Evolutionary conservation across 2,797 vertebrate genomes (phyloP).

Genomic region (Fratercula arctica): DNA sequence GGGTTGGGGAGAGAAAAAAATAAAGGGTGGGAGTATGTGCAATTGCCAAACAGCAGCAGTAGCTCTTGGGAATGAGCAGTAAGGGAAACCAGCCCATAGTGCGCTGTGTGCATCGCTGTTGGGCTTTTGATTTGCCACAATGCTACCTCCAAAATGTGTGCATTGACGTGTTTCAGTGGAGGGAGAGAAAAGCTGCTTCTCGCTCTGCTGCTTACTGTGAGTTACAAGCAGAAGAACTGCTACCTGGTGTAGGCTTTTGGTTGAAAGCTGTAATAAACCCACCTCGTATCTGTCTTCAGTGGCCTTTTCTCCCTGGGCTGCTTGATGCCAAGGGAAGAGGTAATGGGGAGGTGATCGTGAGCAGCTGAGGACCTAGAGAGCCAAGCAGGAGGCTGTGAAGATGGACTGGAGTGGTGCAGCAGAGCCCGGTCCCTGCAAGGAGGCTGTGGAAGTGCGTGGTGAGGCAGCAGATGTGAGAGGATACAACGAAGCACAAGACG

Average conservation of each 20-base stretch:
- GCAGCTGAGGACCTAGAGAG: not conserved
- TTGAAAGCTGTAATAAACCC: not conserved
- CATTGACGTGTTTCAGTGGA: not conserved
- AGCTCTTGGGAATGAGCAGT: not conserved
- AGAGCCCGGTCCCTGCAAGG: not conserved
- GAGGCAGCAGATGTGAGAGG: not conserved
- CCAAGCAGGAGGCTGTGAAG: not conserved
- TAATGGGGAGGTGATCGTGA: not conserved
- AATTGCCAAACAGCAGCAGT: not conserved
- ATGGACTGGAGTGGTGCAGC: not conserved
- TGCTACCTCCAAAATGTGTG: not conserved
- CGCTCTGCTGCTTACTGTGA: not conserved
- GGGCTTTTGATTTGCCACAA: not conserved
- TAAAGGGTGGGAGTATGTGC: not conserved
- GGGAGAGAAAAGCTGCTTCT: not conserved
- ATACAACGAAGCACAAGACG: fast-evolving
- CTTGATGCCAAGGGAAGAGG: not conserved
- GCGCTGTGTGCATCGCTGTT: not conserved
- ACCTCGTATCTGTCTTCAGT: not conserved
- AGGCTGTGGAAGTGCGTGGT: not conserved
- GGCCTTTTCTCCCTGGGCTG: not conserved
- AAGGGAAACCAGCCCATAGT: not conserved
- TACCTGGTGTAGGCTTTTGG: not conserved
- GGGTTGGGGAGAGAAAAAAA: not conserved
- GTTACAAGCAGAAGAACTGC: not conserved